A percentile compares a stretch with the other conserved stretches of the same genome.
phyloP scores from a whole-genome alignment of 2,797 vertebrate genomes.

The Thunnus albacares region DNA sequence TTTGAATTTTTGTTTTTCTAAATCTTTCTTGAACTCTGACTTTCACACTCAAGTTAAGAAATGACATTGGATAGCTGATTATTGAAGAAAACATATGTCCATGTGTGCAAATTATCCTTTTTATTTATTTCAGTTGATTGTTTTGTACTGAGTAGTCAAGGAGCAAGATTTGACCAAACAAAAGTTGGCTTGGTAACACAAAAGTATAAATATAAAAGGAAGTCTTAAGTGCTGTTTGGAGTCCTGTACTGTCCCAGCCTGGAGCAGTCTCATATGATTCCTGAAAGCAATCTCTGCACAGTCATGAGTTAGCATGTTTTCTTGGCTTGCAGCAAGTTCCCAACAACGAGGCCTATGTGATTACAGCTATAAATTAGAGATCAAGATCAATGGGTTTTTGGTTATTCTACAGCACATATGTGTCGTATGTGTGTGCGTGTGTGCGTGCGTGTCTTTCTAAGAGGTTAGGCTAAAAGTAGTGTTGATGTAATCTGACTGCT shows the following conservation, averaged over 20 bases:
- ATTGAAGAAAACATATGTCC: neutral
- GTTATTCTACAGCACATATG: neutral
- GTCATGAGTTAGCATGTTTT: slow-evolving; percentile 82
- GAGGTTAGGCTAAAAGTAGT: neutral
- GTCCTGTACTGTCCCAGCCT: slow-evolving; percentile 58
- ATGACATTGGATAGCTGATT: neutral
- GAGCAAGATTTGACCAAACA: slow-evolving; percentile 24
- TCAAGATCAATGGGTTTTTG: slow-evolving; percentile 12
- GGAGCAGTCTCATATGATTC: slow-evolving; percentile 82
- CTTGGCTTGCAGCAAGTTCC: slow-evolving; percentile 61
- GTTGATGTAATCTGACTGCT: slow-evolving; percentile 22
- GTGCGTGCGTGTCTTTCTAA: neutral
- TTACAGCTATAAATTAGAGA: slow-evolving; percentile 50
- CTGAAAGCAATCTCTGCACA: slow-evolving; percentile 60
- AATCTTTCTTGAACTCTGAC: slow-evolving; percentile 1
- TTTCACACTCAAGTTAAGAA: neutral
- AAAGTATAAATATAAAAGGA: slow-evolving; percentile 45
- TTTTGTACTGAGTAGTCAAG: slow-evolving; percentile 4
- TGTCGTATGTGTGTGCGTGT: neutral
- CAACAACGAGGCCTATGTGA: slow-evolving; percentile 62
- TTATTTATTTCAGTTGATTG: neutral
- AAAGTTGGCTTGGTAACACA: slow-evolving; percentile 22
- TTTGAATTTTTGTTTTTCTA: neutral
- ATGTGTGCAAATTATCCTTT: neutral
- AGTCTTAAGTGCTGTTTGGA: slow-evolving; percentile 52